Percentiles rank a stretch among this genome's conserved stretches.
Evolutionary conservation across 2,888 invertebrate species (phyloP).

Genomic region (Cataglyphis livida): DNA sequence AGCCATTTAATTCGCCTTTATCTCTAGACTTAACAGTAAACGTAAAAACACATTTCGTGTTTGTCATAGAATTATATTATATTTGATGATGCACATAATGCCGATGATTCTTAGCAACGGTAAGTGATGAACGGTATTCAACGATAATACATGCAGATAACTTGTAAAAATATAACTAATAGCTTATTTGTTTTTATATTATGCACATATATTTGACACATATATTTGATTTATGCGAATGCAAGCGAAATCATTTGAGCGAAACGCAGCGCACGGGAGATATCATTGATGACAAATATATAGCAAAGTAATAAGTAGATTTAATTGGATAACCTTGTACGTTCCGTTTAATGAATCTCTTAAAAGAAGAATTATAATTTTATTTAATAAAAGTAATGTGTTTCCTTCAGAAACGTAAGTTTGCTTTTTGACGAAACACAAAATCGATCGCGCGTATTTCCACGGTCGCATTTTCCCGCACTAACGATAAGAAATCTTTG

Average conservation of each 20-base stretch:
- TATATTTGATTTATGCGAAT: not conserved
- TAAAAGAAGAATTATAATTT: not conserved
- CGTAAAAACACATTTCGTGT: not conserved
- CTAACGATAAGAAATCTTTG: constrained; percentile 13
- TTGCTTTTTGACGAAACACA: not conserved
- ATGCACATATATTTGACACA: not conserved
- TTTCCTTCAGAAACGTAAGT: not conserved
- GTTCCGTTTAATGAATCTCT: not conserved
- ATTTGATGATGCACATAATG: constrained; percentile 5
- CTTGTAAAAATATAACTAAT: not conserved
- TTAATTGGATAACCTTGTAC: constrained; percentile 7
- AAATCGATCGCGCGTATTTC: not conserved
- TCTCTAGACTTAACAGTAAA: not conserved
- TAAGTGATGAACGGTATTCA: constrained; percentile 55
- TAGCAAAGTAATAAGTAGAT: not conserved
- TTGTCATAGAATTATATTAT: constrained; percentile 1
- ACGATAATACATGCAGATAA: constrained; percentile 46
- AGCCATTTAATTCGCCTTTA: not conserved
- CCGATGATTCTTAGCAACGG: constrained; percentile 12
- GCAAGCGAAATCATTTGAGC: not conserved
- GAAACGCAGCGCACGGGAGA: not conserved
- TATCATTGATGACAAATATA: not conserved
- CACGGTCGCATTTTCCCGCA: not conserved
- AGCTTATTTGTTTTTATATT: not conserved
- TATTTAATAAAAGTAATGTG: not conserved